A percentile compares a stretch with the other conserved stretches of the same genome.
Evolutionary conservation across 1,140 invertebrate species (phyloP).

Genomic region (Whitmania pigra): DNA sequence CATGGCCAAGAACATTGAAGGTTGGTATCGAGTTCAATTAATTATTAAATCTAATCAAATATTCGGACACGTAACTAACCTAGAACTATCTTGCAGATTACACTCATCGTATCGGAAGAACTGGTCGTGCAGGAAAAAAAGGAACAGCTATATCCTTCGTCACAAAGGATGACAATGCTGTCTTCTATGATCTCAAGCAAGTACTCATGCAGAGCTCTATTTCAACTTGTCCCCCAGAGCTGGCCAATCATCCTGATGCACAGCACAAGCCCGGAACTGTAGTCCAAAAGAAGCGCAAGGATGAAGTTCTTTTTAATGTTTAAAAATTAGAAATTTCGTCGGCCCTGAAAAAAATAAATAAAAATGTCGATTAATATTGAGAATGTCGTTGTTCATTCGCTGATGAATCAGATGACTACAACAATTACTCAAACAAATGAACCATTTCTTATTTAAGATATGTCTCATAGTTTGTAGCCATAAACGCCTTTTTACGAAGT

Average conservation of each 20-base stretch:
- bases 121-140: constrained; percentile 91
- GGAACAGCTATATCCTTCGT: constrained; percentile 90
- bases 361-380: no score
- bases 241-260: constrained; percentile 95
- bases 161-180: constrained; percentile 83
- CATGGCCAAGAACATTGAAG: constrained; percentile 97
- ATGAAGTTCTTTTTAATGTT: constrained; percentile 21
- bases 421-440: no score
- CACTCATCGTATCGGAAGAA: constrained; percentile 96
- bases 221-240: constrained; percentile 85
- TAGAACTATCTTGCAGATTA: constrained; percentile 61
- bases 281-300: constrained; percentile 63
- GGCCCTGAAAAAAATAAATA: no score
- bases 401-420: no score
- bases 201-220: constrained; percentile 75
- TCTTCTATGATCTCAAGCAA: constrained; percentile 96
- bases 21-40: constrained; percentile 40
- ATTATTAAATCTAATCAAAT: neutral
- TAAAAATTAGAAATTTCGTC: no score
- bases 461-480: no score
- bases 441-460: no score
- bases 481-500: no score
- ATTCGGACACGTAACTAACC: neutral
- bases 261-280: constrained; percentile 93
- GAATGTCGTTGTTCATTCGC: no score